Evolutionary conservation across 2,113 vertebrate genomes (phyloP), one percentile per base, ranked within the genome.

Genomic region (Takifugu flavidus): DNA sequence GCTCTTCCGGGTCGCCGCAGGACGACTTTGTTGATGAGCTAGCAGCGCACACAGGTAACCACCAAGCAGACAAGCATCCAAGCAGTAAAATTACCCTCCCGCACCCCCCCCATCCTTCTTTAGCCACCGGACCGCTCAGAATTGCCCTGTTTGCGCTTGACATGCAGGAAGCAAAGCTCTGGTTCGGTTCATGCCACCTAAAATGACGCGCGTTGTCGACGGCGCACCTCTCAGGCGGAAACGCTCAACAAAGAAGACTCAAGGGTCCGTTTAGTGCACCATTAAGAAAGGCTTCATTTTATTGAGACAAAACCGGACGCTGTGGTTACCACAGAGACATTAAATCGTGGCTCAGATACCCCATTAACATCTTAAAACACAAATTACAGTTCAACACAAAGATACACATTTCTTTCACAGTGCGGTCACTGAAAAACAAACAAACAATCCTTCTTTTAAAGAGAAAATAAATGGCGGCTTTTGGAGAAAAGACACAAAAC

Each of bases 191-290:
- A 75, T 81, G 79, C 74, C 61, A 61, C 74, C 78, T 46, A 62
- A 63, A 76, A 74, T 6, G 44, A 59, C 65, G 68, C 51, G 27
- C 5, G 29, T 7, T 62, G 34, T 62, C 57, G 73, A 53, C 52
- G 31, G 27, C 45, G 65, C 43, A 74, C 49, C n/a, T 56, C 39
- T 70, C 7, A 2, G 66, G 62, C 59, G 29, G 26, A 64, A 68
- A 62, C 4, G 27, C 12, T 56, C 49, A 62, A 13, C 54, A 86
- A 90, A 88, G 82, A 88, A 87, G 69, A 89, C 82, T 85, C 87
- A 25, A 65, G 73, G 80, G 53, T 83, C 68, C 74, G 73, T 65
- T 85, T 76, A 72, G 56, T 82, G 66, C 70, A 64, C 63, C 45
- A 46, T 82, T 82, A 82, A 70, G 68, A 79, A 84, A 64, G 44